Percentiles rank a stretch among this genome's conserved stretches.
Evolutionary conservation across 2,113 vertebrate species (phyloP).

Genomic region (Paratilapia polleni): DNA sequence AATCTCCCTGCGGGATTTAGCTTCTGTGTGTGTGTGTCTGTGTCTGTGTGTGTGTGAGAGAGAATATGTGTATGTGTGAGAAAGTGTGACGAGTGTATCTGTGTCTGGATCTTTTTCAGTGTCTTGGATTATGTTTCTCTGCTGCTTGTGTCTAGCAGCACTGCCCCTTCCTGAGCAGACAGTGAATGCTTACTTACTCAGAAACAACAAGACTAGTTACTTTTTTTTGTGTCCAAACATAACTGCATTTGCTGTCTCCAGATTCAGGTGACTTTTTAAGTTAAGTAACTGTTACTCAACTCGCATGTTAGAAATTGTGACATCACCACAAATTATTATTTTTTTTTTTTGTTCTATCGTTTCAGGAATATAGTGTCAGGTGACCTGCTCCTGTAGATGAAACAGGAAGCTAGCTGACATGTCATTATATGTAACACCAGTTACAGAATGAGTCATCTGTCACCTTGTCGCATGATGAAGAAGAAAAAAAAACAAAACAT

Average conservation of each 20-base stretch:
- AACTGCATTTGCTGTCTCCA: background rate
- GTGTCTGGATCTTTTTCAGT: slow-evolving; percentile 56
- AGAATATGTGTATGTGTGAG: no score
- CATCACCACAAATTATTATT: background rate
- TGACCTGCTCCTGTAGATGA: no score
- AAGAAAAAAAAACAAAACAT: no score
- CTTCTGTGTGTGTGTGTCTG: background rate
- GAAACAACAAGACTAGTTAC: background rate
- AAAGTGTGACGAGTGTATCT: slow-evolving; percentile 29
- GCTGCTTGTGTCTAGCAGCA: slow-evolving; percentile 34
- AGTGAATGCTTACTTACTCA: slow-evolving; percentile 11
- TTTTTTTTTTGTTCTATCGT: no score
- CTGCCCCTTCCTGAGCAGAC: slow-evolving; percentile 18
- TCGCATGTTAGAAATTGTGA: background rate
- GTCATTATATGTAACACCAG: no score
- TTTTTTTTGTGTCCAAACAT: background rate
- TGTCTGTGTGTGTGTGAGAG: background rate
- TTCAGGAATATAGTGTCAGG: no score
- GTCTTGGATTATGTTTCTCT: slow-evolving; percentile 42
- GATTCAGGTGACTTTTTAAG: background rate
- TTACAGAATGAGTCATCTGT: no score
- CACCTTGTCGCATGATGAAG: no score
- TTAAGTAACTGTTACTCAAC: background rate
- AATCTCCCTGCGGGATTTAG: background rate
- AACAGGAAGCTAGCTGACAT: no score